Evolutionary conservation across 1,140 invertebrate genomes (phyloP).

Genomic region (Drosophila ironensis): DNA sequence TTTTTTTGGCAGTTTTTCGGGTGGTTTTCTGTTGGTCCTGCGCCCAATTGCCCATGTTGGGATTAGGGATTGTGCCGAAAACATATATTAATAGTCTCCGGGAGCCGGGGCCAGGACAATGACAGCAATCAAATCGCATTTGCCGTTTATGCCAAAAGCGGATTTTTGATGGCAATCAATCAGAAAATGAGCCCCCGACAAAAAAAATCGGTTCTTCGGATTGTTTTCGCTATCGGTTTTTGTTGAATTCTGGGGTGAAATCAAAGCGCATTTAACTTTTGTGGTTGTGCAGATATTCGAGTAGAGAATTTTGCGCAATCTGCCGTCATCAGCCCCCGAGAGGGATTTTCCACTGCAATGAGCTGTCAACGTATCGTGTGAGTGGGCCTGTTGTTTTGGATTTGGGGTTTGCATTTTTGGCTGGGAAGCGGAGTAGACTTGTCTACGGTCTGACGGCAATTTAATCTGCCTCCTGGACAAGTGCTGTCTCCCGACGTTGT

Average conservation of each 20-base stretch:
- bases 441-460: constrained; percentile 35
- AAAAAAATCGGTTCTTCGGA: constrained; percentile 39
- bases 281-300: constrained; percentile 46
- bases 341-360: constrained; percentile 16
- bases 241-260: constrained; percentile 52
- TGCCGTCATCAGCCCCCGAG: constrained; percentile 37
- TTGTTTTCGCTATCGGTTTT: constrained; percentile 39
- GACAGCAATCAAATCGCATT: constrained; percentile 75
- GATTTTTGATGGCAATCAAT: constrained; percentile 77
- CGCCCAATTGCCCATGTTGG: constrained; percentile 63
- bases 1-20: constrained; percentile 29
- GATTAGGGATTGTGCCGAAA: constrained; percentile 69
- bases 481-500: constrained; percentile 30
- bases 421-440: not conserved
- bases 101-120: constrained; percentile 23
- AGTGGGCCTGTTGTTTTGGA: not conserved
- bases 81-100: constrained; percentile 69
- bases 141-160: constrained; percentile 71
- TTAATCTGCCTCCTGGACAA: constrained; percentile 66
- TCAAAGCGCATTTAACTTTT: constrained; percentile 77
- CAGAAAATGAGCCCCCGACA: constrained; percentile 51
- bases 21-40: constrained; percentile 14
- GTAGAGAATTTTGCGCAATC: constrained; percentile 17
- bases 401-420: not conserved
- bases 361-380: constrained; percentile 16